These are phyloP conservation scores for Galerucella nymphaeae DNA, from an alignment of 2,888 invertebrate species.

Conservation along the genomic window DNA sequence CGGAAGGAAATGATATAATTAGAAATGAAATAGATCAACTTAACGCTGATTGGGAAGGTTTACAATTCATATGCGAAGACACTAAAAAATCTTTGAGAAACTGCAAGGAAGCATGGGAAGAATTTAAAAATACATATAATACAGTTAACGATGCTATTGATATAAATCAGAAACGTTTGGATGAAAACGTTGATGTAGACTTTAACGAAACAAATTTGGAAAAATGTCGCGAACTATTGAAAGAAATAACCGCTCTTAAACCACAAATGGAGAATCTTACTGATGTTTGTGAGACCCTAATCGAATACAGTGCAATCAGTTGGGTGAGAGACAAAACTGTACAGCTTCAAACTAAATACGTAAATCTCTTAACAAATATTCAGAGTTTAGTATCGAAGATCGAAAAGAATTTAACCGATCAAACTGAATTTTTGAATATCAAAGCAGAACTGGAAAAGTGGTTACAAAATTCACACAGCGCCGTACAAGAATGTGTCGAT, in stretches of 20 bases:
- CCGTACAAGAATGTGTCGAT: slow-evolving; percentile 84
- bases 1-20: slow-evolving; percentile 85
- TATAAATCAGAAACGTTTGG: slow-evolving; percentile 74
- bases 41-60: slow-evolving; percentile 83
- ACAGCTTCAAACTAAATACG: slow-evolving; percentile 84
- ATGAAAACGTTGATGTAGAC: slow-evolving; percentile 72
- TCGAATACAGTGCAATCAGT: slow-evolving; percentile 87
- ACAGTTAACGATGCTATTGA: slow-evolving; percentile 82
- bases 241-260: slow-evolving; percentile 81
- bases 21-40: slow-evolving; percentile 85
- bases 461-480: slow-evolving; percentile 83
- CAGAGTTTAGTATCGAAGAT: slow-evolving; percentile 87
- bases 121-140: slow-evolving; percentile 79
- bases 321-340: slow-evolving; percentile 89
- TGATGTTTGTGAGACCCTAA: slow-evolving; percentile 86
- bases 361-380: slow-evolving; percentile 79
- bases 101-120: slow-evolving; percentile 84
- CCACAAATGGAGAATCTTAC: slow-evolving; percentile 84
- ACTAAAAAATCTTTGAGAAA: slow-evolving; percentile 79
- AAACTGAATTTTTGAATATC: slow-evolving; percentile 89
- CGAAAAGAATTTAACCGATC: slow-evolving; percentile 90
- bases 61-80: slow-evolving; percentile 81
- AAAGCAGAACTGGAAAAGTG: slow-evolving; percentile 86
- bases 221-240: slow-evolving; percentile 78
- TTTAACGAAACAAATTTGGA: slow-evolving; percentile 83